phyloP scores from a whole-genome alignment of 2,113 vertebrate species.

The Mandrillus leucophaeus region DNA sequence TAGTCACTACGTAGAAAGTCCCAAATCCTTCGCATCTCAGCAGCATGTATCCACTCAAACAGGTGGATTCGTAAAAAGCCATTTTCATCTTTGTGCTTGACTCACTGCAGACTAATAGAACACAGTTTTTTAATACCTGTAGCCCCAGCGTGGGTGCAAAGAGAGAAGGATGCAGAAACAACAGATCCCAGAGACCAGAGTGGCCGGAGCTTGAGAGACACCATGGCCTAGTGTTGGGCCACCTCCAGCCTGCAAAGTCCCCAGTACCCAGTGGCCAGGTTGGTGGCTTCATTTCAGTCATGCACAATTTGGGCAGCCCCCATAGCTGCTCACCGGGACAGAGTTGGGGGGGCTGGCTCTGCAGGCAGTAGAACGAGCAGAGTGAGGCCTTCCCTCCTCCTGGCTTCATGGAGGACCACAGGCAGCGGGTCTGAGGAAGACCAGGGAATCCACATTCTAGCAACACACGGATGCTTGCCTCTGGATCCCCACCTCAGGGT shows the following conservation, averaged over 20 bases:
- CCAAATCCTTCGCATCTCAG: neutral
- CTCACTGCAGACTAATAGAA: neutral
- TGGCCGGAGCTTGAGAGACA: fast-evolving
- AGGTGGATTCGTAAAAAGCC: neutral
- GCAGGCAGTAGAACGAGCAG: fast-evolving
- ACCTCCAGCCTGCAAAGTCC: no score
- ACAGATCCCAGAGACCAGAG: fast-evolving
- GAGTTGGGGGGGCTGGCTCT: neutral
- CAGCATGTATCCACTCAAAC: neutral
- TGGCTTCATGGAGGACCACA: fast-evolving
- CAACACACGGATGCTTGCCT: fast-evolving
- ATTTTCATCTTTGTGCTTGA: neutral
- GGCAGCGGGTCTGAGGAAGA: fast-evolving
- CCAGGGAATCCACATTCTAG: neutral
- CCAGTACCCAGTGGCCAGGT: fast-evolving
- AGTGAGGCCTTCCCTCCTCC: fast-evolving
- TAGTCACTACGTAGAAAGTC: neutral
- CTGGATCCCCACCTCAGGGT: no score
- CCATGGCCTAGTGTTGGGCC: fast-evolving
- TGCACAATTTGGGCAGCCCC: neutral
- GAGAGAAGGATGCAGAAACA: fast-evolving
- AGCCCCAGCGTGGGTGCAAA: no score
- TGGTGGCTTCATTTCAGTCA: neutral
- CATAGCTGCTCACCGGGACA: neutral
- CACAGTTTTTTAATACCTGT: fast-evolving